Evolutionary conservation across 2,113 vertebrate genomes (phyloP), one percentile per base, ranked within the genome.

Genomic region (Perca flavescens): DNA sequence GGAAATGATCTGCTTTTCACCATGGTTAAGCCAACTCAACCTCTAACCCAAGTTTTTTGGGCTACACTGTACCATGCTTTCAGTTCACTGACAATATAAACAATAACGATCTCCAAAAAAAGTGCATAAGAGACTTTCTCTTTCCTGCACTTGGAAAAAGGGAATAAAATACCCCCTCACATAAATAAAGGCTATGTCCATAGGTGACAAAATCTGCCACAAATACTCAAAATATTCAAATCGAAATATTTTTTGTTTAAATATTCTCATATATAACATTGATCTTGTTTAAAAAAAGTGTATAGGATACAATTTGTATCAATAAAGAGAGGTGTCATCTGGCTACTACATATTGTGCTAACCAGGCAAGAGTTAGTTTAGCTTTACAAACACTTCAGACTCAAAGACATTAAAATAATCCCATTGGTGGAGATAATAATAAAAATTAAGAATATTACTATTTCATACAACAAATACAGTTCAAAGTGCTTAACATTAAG

Each of bases 241-340:
- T 82, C 49, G 16, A 82, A 88, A 86, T 73, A 86, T 72, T 81
- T 77, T 47, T 83, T 62, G 46, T 74, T 89, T 71, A 86, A 80
- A 93, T 87, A 91, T 86, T 89, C 65, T 92, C 95, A 94, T 96
- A 97, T 96, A 96, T 95, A 97, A 95, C 96, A 96, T 91, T 95
- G 88, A 94, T 88, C 65, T 87, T 76, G 66, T 85, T 91, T 93
- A 95, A 78, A 43, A 82, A 78, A n/a, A 94, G 95, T 97, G 96
- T 93, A 96, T 72, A 89, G 61, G 97, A 99, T 98, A 99, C 97
- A 99, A 99, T 99, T 99, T 99, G 97, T 97, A 99, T 99, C 97
- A 98, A 98, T 97, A 93, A 95, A 94, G 93, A 96, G 95, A 96
- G 95, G 96, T 93, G 94, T 96, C 95, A 95, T 96, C 95, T 95